Evolutionary conservation across 2,888 invertebrate genomes (phyloP).

Genomic region (Adineta ricciae): DNA sequence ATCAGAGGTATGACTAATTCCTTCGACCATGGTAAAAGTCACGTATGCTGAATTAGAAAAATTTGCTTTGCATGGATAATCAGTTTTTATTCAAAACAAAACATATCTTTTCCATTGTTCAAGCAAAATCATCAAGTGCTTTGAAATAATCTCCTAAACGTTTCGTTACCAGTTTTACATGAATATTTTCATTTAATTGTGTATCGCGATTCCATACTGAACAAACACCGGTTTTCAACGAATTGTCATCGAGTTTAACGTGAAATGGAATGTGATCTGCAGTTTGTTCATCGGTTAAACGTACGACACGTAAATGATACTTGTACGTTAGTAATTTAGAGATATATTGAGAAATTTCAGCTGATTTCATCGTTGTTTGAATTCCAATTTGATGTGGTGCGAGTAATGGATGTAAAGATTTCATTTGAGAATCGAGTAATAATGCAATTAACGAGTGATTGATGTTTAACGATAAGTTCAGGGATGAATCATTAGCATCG

Average conservation of each 20-base stretch:
- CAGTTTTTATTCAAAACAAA: too few relatives aligned
- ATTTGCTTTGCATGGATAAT: too few relatives aligned
- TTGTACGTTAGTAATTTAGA: not conserved
- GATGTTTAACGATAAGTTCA: not conserved
- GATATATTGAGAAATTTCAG: not conserved
- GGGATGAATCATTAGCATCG: not conserved
- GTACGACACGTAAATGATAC: not conserved
- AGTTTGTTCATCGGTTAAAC: not conserved
- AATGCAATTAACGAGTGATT: slow-evolving; percentile 5
- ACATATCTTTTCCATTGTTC: too few relatives aligned
- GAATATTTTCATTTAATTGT: not conserved
- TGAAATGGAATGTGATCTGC: not conserved
- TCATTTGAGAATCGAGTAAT: not conserved
- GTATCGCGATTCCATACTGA: not conserved
- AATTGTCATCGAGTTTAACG: not conserved
- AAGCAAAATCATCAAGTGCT: not conserved
- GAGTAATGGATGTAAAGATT: not conserved
- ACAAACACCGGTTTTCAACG: slow-evolving; percentile 11
- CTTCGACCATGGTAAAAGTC: too few relatives aligned
- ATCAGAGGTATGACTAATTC: too few relatives aligned
- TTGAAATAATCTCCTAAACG: not conserved
- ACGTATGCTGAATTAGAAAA: too few relatives aligned
- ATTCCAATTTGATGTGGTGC: slow-evolving; percentile 1
- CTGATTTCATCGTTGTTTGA: not conserved
- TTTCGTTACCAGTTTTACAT: not conserved